Evolutionary conservation across 2,888 invertebrate species (phyloP).

Genomic region (Plagodis pulveraria): DNA sequence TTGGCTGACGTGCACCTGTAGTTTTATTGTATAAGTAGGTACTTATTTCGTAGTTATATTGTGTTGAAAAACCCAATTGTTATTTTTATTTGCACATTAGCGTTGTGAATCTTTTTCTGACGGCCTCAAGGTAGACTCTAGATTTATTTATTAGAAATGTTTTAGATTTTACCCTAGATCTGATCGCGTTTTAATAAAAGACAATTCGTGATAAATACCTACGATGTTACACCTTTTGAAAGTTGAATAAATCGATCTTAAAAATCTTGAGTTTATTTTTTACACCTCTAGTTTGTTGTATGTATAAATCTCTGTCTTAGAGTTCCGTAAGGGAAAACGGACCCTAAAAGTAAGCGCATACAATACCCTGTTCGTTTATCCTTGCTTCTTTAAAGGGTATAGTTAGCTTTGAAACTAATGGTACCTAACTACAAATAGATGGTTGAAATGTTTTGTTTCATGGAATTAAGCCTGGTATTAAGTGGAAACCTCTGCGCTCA

Average conservation of each 20-base stretch:
- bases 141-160: constrained; percentile 36
- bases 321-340: too few relatives aligned
- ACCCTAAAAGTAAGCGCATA: too few relatives aligned
- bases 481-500: too few relatives aligned
- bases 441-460: too few relatives aligned
- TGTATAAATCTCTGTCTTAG: too few relatives aligned
- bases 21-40: neutral
- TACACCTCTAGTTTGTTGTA: neutral
- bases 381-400: too few relatives aligned
- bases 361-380: too few relatives aligned
- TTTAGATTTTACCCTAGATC: constrained; percentile 64
- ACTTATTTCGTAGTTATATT: constrained; percentile 12
- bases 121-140: constrained; percentile 33
- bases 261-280: constrained; percentile 15
- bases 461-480: too few relatives aligned
- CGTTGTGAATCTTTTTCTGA: constrained; percentile 9
- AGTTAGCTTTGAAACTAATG: too few relatives aligned
- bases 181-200: constrained; percentile 72
- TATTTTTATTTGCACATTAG: constrained; percentile 15
- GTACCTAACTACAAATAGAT: too few relatives aligned
- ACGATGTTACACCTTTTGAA: constrained; percentile 73
- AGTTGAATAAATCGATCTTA: constrained; percentile 68
- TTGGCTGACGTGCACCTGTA: constrained; percentile 12
- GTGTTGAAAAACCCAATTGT: constrained; percentile 7
- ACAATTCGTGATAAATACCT: constrained; percentile 79